These are phyloP conservation scores for Phodopus roborovskii DNA, from an alignment of 2,113 vertebrate species.

Conservation along the genomic window DNA sequence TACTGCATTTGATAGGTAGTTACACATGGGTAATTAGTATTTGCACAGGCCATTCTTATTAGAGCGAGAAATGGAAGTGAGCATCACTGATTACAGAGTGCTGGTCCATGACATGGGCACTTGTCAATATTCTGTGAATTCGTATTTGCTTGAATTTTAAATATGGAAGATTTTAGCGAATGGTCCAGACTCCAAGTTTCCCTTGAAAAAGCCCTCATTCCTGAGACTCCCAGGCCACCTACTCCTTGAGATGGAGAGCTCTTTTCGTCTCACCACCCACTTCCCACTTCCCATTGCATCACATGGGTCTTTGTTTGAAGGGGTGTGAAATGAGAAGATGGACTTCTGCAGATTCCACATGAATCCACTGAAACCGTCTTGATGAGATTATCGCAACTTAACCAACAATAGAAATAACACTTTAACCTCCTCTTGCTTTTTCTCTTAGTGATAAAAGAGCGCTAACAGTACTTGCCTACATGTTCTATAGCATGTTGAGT, in stretches of 20 bases:
- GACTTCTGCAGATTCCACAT: not conserved
- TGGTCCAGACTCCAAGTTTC: not conserved
- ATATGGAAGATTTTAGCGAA: not conserved
- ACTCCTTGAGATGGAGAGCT: not conserved
- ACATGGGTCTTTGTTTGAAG: not conserved
- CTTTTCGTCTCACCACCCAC: not conserved
- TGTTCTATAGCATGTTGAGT: not conserved
- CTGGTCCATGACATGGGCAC: not conserved
- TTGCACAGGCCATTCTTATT: not conserved
- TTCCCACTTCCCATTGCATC: fast-evolving
- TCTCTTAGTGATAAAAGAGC: not conserved
- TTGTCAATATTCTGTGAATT: slow-evolving; percentile 8
- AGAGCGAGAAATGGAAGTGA: not conserved
- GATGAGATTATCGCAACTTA: not conserved
- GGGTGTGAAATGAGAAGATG: not conserved
- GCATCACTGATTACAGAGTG: not conserved
- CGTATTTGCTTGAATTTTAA: slow-evolving; percentile 28
- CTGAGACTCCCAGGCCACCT: not conserved
- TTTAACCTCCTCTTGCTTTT: not conserved
- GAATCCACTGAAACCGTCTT: not conserved
- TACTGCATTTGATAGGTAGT: not conserved
- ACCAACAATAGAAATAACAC: not conserved
- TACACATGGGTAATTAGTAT: not conserved
- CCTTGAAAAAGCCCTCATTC: slow-evolving; percentile 12
- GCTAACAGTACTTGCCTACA: slow-evolving; percentile 35